Evolutionary conservation across 2,797 vertebrate genomes (phyloP), one percentile per base, ranked within the genome.

Genomic region (Danio albolineatus): DNA sequence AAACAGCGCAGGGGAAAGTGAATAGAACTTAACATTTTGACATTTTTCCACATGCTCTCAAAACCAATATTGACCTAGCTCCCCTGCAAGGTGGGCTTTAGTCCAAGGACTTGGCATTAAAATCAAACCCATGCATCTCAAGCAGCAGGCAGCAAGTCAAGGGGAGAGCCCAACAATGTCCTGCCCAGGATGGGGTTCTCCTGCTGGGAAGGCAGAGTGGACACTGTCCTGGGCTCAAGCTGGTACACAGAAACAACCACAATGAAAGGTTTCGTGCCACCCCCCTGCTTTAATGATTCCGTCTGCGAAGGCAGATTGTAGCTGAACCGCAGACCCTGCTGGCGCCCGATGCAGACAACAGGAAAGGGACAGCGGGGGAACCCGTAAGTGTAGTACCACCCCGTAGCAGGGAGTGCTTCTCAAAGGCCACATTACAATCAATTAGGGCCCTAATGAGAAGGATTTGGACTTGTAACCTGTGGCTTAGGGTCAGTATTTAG

Each of bases 1-100:
- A 95, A 94, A 94, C 92, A 93, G 89, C 89, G 87, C 91, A 90
- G 89, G 82, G 67, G 90, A 91, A 93, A 90, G 89, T 81, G 84
- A 93, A 92, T 89, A 91, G 92, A 93, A 94, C 84, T 92, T 93
- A 94, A 92, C 92, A 90, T 94, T 94, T 94, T 92, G 92, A 93
- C 92, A 90, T 93, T 94, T 94, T 94, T 93, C 92, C 91, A 90
- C 90, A 90, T 89, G 89, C 89, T 93, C 92, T 94, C 91, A 95
- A 94, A 95, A 92, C 93, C 94, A 94, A 91, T 93, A 94, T 93
- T 95, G 95, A 94, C 93, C 90, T 86, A 89, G 91, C 91, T 89
- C 91, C 95, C 94, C 95, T 84, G 85, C 87, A 82, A 66, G 89
- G 90, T 86, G 83, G 84, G 88, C 92, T 95, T 94, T 93, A 94